phyloP scores from a whole-genome alignment of 2,113 vertebrate species.

The Engystomops pustulosus region DNA sequence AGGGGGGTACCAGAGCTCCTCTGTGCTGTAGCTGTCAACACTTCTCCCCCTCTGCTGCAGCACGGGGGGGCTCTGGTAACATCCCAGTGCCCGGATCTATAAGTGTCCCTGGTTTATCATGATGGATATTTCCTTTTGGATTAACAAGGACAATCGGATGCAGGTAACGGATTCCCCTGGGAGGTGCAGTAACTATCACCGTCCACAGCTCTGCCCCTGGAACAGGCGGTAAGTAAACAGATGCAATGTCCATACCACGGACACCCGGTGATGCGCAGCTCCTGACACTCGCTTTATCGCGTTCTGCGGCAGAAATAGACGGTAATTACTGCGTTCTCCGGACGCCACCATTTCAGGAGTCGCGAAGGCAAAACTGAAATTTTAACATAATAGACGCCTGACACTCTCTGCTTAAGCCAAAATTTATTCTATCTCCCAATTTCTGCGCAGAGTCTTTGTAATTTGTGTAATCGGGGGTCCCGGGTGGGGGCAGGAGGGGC shows the following conservation, averaged over 20 bases:
- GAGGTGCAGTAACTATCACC: too few relatives aligned
- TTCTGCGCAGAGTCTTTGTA: slow-evolving; percentile 71
- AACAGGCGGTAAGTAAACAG: too few relatives aligned
- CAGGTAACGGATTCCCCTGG: too few relatives aligned
- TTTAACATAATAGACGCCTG: slow-evolving; percentile 69
- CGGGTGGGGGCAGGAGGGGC: slow-evolving; percentile 63
- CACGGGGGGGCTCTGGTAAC: too few relatives aligned
- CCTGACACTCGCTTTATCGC: slow-evolving; percentile 34
- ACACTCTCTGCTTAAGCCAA: slow-evolving; percentile 71
- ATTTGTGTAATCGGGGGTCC: slow-evolving; percentile 69
- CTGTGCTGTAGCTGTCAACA: too few relatives aligned
- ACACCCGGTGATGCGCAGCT: background rate
- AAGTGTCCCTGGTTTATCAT: too few relatives aligned
- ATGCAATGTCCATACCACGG: background rate
- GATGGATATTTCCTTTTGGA: too few relatives aligned
- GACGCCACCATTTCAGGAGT: slow-evolving; percentile 65
- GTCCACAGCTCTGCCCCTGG: background rate
- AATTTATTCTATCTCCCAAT: slow-evolving; percentile 69
- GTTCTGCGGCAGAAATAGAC: slow-evolving; percentile 37
- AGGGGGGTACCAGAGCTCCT: too few relatives aligned
- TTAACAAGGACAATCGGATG: too few relatives aligned
- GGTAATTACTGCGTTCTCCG: slow-evolving; percentile 36
- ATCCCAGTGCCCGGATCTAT: too few relatives aligned
- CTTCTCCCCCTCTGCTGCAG: too few relatives aligned
- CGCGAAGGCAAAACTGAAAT: slow-evolving; percentile 69